These are phyloP conservation scores for Porites cylindrica DNA, from an alignment of 92 coral and sea anemone species.

Conservation along the genomic window DNA sequence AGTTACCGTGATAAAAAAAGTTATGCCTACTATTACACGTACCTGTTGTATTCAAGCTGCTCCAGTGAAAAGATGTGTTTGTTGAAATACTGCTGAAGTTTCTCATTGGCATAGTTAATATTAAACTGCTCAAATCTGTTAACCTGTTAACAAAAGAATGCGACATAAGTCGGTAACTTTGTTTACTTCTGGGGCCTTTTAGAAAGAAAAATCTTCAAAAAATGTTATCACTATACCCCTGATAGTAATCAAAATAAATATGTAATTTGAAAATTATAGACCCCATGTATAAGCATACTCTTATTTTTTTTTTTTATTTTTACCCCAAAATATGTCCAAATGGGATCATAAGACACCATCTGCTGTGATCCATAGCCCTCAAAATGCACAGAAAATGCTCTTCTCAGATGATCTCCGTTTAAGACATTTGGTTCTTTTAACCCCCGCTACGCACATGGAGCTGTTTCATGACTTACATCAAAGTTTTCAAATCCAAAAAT, in stretches of 20 bases:
- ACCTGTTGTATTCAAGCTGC: constrained; percentile 99
- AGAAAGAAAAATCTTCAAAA: background rate
- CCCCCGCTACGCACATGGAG: background rate
- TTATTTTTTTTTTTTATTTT: too few species aligned
- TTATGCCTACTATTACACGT: background rate
- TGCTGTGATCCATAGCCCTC: too few species aligned
- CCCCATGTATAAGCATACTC: too few species aligned
- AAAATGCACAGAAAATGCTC: too few species aligned
- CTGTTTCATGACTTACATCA: constrained; percentile 67
- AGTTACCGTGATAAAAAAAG: background rate
- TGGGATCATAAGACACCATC: too few species aligned
- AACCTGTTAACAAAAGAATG: constrained; percentile 50
- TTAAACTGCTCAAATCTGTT: constrained; percentile 99
- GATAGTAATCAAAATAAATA: too few species aligned
- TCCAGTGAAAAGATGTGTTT: constrained; percentile 98
- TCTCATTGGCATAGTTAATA: constrained; percentile 99
- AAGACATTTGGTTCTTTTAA: too few species aligned
- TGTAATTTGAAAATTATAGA: too few species aligned
- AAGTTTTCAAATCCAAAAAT: constrained; percentile 99
- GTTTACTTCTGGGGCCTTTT: background rate
- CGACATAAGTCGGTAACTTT: background rate
- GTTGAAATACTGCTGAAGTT: constrained; percentile 98
- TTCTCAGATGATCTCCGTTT: too few species aligned
- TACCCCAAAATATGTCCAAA: too few species aligned
- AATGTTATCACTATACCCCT: too few species aligned